Evolutionary conservation across 2,797 vertebrate genomes (phyloP), one percentile per base, ranked within the genome.

Genomic region (Chiroxiphia lanceolata): DNA sequence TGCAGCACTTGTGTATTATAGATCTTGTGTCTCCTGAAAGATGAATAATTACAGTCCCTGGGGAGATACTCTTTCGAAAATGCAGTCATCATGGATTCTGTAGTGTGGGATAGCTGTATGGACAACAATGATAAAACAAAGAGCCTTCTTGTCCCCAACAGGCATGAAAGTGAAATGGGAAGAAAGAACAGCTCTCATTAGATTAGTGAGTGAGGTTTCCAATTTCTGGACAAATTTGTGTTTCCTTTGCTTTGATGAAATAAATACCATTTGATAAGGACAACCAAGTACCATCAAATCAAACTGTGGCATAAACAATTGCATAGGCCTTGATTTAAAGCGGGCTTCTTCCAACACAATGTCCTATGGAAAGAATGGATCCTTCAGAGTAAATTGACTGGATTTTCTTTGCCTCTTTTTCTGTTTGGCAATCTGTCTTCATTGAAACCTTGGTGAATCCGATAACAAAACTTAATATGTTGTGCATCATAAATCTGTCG

Each of bases 31-130:
- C 93, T 97, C 94, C 94, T 96, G 96, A 97, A 98, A 97, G 94
- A 98, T 98, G 97, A 97, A 97, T 97, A 97, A 98, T 97, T 96
- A 88, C 48, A 92, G 94, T 95, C 96, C 95, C 96, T 85, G 80
- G 93, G 93, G 97, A 97, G 48, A 93, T 86, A 91, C 57, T 96
- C 82, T 96, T 95, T 95, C 6, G 42, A 96, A 90, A 83, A 97
- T 87, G 91, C 96, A 95, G 93, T 96, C 97, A 90, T 97, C 94
- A 91, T 96, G 96, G 96, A 83, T 96, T 92, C 91, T 94, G 94
- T 92, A 77, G 88, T 83, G 91, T 65, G 81, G 95, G 90, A 95
- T 96, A 96, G 96, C 96, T 91, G 96, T 87, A 79, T 97, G 96
- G 95, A 87, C 89, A 96, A 92, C 11, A 10, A 83, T 90, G 95